Conservation (phyloP, 2,113 vertebrate species). For the Oreochromis aureus region DNA sequence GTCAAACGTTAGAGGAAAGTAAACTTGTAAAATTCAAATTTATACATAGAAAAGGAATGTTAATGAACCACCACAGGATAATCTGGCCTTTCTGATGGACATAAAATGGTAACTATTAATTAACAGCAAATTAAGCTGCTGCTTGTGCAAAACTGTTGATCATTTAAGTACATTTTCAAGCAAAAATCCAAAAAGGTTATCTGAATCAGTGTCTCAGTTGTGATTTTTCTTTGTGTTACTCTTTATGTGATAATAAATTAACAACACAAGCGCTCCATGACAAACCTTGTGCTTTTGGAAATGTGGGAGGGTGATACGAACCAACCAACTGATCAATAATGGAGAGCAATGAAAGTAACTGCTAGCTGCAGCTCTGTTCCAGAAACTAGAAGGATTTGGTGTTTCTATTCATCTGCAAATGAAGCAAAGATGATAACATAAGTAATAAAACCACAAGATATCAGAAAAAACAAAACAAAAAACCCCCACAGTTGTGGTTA, state of each 20-base stretch:
- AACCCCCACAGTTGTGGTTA: neutral
- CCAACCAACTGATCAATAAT: neutral
- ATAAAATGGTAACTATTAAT: neutral
- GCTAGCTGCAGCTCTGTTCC: neutral
- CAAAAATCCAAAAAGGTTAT: neutral
- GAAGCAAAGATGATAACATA: neutral
- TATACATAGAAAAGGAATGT: neutral
- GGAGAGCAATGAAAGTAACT: neutral
- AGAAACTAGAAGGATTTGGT: neutral
- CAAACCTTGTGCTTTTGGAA: neutral
- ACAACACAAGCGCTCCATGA: neutral
- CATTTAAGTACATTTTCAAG: neutral
- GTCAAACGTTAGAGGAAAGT: neutral
- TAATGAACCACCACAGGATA: neutral
- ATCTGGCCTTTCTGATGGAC: neutral
- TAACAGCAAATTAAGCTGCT: neutral
- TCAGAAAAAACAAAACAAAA: neutral
- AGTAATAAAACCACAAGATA: neutral
- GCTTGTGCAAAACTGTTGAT: neutral
- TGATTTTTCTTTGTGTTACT: neutral
- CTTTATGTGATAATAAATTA: neutral
- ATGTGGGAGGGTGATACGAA: neutral
- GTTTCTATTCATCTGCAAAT: neutral
- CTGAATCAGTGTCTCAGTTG: neutral
- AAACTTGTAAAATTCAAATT: neutral